These are phyloP conservation scores for Ischnura elegans DNA, from an alignment of 2,888 invertebrate genomes.

Conservation along the genomic window DNA sequence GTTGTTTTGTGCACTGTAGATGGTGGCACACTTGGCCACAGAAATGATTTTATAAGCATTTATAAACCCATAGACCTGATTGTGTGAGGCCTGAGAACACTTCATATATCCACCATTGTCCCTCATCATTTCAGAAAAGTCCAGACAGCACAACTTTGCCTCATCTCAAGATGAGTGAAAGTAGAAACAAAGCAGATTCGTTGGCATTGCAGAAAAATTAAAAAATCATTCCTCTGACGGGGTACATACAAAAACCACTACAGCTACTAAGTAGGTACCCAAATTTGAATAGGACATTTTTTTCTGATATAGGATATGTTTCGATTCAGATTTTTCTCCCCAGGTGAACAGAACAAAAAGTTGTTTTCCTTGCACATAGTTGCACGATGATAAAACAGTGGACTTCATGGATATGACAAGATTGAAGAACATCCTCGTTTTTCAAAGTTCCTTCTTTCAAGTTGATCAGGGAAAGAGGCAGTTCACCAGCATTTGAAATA, in stretches of 20 bases:
- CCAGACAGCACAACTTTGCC: slow-evolving; percentile 48
- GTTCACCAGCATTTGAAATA: slow-evolving; percentile 65
- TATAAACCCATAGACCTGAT: too few relatives aligned
- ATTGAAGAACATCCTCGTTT: slow-evolving; percentile 47
- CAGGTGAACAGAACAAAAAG: slow-evolving; percentile 33
- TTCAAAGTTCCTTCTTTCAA: slow-evolving; percentile 41
- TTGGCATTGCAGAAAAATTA: slow-evolving; percentile 57
- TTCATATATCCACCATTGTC: too few relatives aligned
- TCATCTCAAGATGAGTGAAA: slow-evolving; percentile 25
- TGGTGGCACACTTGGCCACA: too few relatives aligned
- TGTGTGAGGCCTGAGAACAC: too few relatives aligned
- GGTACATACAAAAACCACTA: slow-evolving; percentile 57
- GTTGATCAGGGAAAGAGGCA: slow-evolving; percentile 46
- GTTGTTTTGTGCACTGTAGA: too few relatives aligned
- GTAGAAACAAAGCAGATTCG: background rate
- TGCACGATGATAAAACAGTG: slow-evolving; percentile 29
- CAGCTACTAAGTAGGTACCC: slow-evolving; percentile 24
- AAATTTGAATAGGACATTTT: slow-evolving; percentile 39
- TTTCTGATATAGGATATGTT: slow-evolving; percentile 53
- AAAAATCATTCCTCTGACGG: slow-evolving; percentile 50
- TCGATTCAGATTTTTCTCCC: slow-evolving; percentile 50
- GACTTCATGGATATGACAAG: slow-evolving; percentile 37
- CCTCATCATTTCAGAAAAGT: slow-evolving; percentile 41
- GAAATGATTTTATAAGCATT: too few relatives aligned
- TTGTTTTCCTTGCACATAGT: slow-evolving; percentile 29